Evolutionary conservation across 2,888 invertebrate species (phyloP).

Genomic region (Petrolisthes cinctipes): DNA sequence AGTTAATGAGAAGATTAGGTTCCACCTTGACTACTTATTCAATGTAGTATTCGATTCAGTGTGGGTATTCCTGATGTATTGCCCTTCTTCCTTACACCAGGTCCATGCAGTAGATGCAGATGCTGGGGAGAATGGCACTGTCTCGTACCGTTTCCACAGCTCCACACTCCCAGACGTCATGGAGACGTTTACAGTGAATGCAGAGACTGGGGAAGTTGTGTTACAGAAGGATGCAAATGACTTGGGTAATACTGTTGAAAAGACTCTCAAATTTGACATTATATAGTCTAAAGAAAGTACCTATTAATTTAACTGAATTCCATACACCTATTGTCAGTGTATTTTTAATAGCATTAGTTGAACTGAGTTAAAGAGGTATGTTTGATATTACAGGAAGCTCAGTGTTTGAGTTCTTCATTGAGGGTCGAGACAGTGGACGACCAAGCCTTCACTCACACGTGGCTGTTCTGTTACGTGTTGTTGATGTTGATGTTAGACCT

Average conservation of each 20-base stretch:
- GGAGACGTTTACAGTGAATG: constrained; percentile 40
- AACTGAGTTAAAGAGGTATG: not conserved
- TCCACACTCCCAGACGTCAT: constrained; percentile 48
- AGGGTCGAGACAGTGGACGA: constrained; percentile 84
- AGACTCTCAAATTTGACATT: no score
- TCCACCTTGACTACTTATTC: not conserved
- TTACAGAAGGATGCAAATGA: constrained; percentile 37
- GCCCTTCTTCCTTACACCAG: constrained; percentile 70
- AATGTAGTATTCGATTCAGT: not conserved
- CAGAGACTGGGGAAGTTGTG: constrained; percentile 48
- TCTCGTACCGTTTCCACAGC: constrained; percentile 86
- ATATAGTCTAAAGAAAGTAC: no score
- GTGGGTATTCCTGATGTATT: not conserved
- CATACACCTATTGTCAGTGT: constrained; percentile 73
- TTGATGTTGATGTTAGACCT: constrained; percentile 30
- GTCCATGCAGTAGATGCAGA: constrained; percentile 90
- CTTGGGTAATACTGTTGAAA: constrained; percentile 41
- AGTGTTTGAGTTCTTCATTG: constrained; percentile 88
- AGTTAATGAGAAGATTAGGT: not conserved
- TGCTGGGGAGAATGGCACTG: constrained; percentile 92
- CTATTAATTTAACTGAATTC: no score
- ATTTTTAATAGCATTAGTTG: not conserved
- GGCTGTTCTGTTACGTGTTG: constrained; percentile 71
- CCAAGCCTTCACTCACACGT: constrained; percentile 82
- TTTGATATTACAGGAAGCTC: constrained; percentile 72